phyloP scores from a whole-genome alignment of 2,797 vertebrate genomes.

The Sebastiscus albofasciatus region DNA sequence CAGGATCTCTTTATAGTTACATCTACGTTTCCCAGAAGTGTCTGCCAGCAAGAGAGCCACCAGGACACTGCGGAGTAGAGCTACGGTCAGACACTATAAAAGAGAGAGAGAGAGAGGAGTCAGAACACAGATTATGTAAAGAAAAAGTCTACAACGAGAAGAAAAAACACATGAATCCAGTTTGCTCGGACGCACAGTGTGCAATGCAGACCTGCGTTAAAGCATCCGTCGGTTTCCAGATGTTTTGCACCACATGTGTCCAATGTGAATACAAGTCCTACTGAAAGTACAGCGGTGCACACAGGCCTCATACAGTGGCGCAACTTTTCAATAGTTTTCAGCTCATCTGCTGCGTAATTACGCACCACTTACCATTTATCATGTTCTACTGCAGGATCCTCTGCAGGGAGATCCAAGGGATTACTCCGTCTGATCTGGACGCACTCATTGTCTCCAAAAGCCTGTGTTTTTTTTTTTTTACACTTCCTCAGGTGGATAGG shows the following conservation, averaged over 20 bases:
- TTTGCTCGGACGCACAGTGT: background rate
- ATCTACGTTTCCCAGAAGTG: slow-evolving; percentile 70
- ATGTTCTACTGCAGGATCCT: slow-evolving; percentile 71
- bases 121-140: background rate
- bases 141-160: background rate
- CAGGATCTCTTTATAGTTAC: slow-evolving; percentile 80
- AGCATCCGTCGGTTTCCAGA: background rate
- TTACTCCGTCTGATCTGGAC: slow-evolving; percentile 28
- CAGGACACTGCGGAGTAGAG: slow-evolving; percentile 74
- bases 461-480: background rate
- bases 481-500: slow-evolving; percentile 23
- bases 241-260: background rate
- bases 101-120: background rate
- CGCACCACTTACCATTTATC: slow-evolving; percentile 82
- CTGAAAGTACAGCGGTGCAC: background rate
- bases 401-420: slow-evolving; percentile 58
- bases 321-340: background rate
- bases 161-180: background rate
- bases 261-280: background rate
- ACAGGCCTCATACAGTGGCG: background rate
- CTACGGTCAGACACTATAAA: slow-evolving; percentile 77
- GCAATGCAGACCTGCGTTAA: background rate
- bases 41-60: slow-evolving; percentile 73
- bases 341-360: slow-evolving; percentile 20
- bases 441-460: slow-evolving; percentile 41